A percentile compares a stretch with the other conserved stretches of the same genome.
Conservation (phyloP, 2,113 vertebrate species). For the Scomber scombrus region DNA sequence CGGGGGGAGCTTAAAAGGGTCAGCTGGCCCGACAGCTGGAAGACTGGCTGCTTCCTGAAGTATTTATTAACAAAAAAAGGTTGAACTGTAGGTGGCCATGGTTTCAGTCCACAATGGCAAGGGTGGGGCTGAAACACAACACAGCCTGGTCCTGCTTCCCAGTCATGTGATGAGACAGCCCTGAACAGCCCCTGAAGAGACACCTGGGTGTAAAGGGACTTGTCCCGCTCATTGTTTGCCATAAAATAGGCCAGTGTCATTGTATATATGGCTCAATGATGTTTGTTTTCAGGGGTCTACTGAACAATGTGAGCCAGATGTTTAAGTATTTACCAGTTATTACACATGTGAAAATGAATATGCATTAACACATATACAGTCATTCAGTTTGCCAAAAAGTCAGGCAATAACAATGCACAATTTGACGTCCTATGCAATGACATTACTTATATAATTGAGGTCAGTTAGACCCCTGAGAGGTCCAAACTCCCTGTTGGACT, state of each 20-base stretch:
- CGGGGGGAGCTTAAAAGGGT: slow-evolving; percentile 8
- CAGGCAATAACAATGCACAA: too few relatives aligned
- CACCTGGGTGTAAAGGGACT: slow-evolving; percentile 8
- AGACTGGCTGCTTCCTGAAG: slow-evolving; percentile 55
- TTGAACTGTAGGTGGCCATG: slow-evolving; percentile 33
- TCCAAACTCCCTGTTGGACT: too few relatives aligned
- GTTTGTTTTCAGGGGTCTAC: slow-evolving; percentile 8
- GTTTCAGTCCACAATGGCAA: slow-evolving; percentile 54
- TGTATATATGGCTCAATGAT: background rate
- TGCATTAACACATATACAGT: too few relatives aligned
- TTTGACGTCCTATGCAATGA: too few relatives aligned
- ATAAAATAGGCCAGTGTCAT: slow-evolving; percentile 4
- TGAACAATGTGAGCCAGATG: too few relatives aligned
- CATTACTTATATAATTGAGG: too few relatives aligned
- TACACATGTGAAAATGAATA: too few relatives aligned
- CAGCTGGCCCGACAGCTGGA: slow-evolving; percentile 56
- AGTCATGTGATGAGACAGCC: slow-evolving; percentile 2
- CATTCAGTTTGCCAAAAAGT: too few relatives aligned
- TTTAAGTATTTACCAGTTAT: too few relatives aligned
- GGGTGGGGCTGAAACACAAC: slow-evolving; percentile 65
- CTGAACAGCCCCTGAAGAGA: slow-evolving; percentile 26
- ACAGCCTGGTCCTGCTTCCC: slow-evolving; percentile 26
- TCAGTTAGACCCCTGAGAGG: too few relatives aligned
- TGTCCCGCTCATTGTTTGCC: slow-evolving; percentile 15
- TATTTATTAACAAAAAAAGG: slow-evolving; percentile 54